Percentiles rank a stretch among this genome's conserved stretches.
phyloP scores from a whole-genome alignment of 2,797 vertebrate species.

The Lepus oiostolus region DNA sequence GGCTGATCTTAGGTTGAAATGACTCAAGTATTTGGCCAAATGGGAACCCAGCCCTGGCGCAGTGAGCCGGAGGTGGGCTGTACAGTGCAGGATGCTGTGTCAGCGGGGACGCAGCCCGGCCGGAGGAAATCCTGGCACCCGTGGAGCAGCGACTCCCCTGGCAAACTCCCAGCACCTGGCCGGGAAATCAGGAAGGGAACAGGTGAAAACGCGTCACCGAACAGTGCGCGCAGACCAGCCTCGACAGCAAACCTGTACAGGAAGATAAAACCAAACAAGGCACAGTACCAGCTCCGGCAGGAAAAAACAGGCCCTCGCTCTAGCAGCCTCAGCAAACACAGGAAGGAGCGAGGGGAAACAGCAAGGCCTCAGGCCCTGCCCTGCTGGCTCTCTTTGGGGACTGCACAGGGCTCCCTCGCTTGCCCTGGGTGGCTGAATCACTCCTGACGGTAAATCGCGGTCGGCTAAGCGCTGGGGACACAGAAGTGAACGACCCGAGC shows the following conservation, averaged over 20 bases:
- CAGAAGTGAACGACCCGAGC: not conserved
- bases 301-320: not conserved
- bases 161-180: not conserved
- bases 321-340: not conserved
- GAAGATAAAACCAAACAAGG: not conserved
- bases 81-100: not conserved
- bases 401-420: not conserved
- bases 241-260: not conserved
- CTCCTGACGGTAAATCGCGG: not conserved
- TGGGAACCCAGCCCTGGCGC: not conserved
- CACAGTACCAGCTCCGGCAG: not conserved
- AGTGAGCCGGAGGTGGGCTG: too few species aligned
- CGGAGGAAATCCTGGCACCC: too few species aligned
- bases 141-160: not conserved
- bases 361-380: not conserved
- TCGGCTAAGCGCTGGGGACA: not conserved
- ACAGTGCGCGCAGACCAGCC: not conserved
- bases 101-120: not conserved
- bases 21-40: not conserved
- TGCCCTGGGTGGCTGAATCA: not conserved
- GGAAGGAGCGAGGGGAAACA: not conserved
- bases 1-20: slow-evolving; percentile 18
- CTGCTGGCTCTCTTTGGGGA: too few species aligned
- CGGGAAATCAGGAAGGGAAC: not conserved
- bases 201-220: not conserved